Evolutionary conservation across 1,140 invertebrate genomes (phyloP), one percentile per base, ranked within the genome.

Genomic region (Microplitis mediator): DNA sequence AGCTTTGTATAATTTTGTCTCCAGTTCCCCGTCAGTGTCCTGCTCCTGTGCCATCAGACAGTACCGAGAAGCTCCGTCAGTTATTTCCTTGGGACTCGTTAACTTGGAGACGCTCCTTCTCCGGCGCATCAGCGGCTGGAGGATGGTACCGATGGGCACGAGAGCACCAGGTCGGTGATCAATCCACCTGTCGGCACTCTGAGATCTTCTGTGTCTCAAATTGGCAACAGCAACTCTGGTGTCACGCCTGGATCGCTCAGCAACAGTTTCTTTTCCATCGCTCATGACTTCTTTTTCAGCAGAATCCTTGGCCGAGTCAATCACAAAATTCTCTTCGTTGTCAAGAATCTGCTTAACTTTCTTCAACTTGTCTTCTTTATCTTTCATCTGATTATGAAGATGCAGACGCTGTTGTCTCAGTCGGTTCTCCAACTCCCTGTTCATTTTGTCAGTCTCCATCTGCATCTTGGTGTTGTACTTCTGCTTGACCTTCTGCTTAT

Each of bases 1-100:
- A 56, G 92, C 97, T 90, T 99, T 99, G 78, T 95, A 95, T 51
- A 98, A 80, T 79, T 95, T 95, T 0, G 97, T 99, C 86, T 97
- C 95, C 2, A 99, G 85, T 82, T 97, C 95, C 0, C 97, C 98
- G 78, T 94, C 93, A 0, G 93, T 93, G 82, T 98, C 96, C 52
- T 94, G 92, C 76, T 96, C 93, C 86, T 99, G 97, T 0, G 95
- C 93, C 32, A 97, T 93, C 1, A 99, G 87, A 74, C 95, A 94
- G 83, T 99, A 99, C 83, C 97, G 97, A 0, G 92, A 93, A 35
- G 92, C 92, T 74, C 85, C 86, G 16, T 87, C 85, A 6, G 80
- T 85, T 4, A 87, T 86, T 63, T 87, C 84, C 70, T 91, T 91
- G 0, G 89, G 88, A 73, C 90, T 86, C 2, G 89, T 89, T 3